Conservation (phyloP, 2,888 invertebrate genomes). For the Zonitis immaculata region DNA sequence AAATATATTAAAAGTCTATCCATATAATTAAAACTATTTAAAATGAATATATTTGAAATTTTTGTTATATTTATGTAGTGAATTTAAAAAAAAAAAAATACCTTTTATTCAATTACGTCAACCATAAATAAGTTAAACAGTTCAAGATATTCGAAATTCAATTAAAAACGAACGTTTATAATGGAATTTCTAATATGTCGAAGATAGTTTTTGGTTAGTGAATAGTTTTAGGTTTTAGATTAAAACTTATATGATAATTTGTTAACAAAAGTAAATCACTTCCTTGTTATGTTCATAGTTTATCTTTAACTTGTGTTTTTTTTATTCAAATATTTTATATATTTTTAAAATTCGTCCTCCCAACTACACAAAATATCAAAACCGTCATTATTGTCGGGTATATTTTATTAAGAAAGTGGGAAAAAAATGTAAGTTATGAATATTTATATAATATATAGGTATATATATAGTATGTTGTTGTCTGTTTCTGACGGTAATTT, state of each 20-base stretch:
- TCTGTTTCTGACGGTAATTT: conserved; percentile 7
- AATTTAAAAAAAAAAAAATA: not conserved
- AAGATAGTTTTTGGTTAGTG: not conserved
- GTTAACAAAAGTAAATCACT: conserved; percentile 1
- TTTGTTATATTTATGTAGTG: not conserved
- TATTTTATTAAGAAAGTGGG: too few relatives aligned
- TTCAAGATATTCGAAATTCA: conserved; percentile 2
- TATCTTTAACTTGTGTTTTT: not conserved
- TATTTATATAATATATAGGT: not conserved
- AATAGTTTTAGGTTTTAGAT: not conserved
- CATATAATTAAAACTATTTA: too few relatives aligned
- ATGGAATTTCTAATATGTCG: conserved; percentile 5
- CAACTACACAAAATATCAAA: too few relatives aligned
- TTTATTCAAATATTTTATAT: too few relatives aligned
- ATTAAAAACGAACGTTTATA: not conserved
- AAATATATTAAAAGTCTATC: too few relatives aligned
- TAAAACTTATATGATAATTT: conserved; percentile 2
- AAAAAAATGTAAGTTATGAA: not conserved
- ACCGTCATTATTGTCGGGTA: too few relatives aligned
- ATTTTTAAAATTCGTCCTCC: too few relatives aligned
- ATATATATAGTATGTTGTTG: not conserved
- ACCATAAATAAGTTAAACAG: conserved; percentile 2
- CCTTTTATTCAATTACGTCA: conserved; percentile 2
- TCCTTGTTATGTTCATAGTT: not conserved
- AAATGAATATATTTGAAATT: not conserved